phyloP scores from a whole-genome alignment of 2,797 vertebrate genomes.

The Zalophus californianus region DNA sequence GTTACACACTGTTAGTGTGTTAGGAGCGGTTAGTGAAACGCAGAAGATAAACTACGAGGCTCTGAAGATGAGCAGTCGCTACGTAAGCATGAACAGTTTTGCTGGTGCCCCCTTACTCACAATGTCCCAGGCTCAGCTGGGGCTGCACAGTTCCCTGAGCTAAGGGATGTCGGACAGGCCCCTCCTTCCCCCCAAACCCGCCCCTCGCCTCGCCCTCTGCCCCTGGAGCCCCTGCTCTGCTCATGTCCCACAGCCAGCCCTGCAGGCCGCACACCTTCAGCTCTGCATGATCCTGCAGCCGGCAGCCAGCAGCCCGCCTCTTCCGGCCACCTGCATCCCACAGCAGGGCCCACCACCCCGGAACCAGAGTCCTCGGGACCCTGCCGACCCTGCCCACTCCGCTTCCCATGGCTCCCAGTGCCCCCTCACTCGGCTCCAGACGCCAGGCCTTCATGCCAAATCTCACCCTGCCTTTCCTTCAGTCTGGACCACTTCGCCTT shows the following conservation, averaged over 20 bases:
- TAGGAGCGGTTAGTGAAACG: background rate
- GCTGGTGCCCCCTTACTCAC: background rate
- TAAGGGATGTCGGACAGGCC: background rate
- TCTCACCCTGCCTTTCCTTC: background rate
- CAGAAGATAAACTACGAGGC: background rate
- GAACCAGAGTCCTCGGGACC: background rate
- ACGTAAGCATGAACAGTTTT: background rate
- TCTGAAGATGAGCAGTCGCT: background rate
- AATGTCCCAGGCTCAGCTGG: accelerated
- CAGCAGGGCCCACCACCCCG: background rate
- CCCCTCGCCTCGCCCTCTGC: background rate
- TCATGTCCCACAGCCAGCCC: background rate
- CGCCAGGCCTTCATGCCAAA: background rate
- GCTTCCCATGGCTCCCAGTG: background rate
- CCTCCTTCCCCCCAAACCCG: background rate
- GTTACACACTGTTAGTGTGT: background rate
- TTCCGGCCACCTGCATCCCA: background rate
- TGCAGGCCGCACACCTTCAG: background rate
- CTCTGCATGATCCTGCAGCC: background rate
- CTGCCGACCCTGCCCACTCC: no score
- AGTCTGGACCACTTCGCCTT: background rate
- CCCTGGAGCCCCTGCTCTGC: background rate
- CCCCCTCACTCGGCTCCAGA: background rate
- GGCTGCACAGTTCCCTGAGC: background rate
- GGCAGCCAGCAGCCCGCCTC: background rate